phyloP scores from a whole-genome alignment of 2,888 invertebrate genomes.

The Nipponacmea schrenckii region DNA sequence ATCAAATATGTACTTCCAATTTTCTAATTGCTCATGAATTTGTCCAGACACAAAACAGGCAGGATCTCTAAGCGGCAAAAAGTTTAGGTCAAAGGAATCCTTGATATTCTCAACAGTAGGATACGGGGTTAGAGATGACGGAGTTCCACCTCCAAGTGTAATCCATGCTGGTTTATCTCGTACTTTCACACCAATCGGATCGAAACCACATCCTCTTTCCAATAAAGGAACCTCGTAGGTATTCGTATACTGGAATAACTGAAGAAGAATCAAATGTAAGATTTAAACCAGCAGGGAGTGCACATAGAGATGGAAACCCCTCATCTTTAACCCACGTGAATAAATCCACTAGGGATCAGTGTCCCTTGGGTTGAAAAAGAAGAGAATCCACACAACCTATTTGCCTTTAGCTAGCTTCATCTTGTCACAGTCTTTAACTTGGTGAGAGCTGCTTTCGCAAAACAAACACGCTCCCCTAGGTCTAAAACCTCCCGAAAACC shows the following conservation, averaged over 20 bases:
- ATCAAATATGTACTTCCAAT: slow-evolving; percentile 5
- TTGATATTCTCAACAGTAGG: neutral
- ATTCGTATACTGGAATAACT: neutral
- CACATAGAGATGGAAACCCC: no score
- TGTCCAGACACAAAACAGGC: slow-evolving; percentile 20
- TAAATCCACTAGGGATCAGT: no score
- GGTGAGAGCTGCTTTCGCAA: neutral
- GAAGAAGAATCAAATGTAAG: no score
- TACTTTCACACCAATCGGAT: neutral
- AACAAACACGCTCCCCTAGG: neutral
- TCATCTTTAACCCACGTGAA: no score
- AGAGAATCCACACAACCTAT: no score
- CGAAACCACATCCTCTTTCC: neutral
- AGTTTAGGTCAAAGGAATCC: neutral
- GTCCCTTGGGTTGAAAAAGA: no score
- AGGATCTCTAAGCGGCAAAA: slow-evolving; percentile 21
- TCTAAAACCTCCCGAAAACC: neutral
- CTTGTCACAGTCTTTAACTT: neutral
- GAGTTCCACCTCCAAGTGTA: slow-evolving; percentile 3
- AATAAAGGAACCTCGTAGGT: no score
- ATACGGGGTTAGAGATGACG: slow-evolving; percentile 1
- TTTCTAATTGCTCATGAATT: neutral
- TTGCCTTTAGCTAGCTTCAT: neutral
- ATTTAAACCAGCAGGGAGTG: no score
- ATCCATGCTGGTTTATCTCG: neutral